A percentile compares a stretch with the other conserved stretches of the same genome.
phyloP scores from a whole-genome alignment of 1,140 invertebrate species.

The Anadara kagoshimensis region DNA sequence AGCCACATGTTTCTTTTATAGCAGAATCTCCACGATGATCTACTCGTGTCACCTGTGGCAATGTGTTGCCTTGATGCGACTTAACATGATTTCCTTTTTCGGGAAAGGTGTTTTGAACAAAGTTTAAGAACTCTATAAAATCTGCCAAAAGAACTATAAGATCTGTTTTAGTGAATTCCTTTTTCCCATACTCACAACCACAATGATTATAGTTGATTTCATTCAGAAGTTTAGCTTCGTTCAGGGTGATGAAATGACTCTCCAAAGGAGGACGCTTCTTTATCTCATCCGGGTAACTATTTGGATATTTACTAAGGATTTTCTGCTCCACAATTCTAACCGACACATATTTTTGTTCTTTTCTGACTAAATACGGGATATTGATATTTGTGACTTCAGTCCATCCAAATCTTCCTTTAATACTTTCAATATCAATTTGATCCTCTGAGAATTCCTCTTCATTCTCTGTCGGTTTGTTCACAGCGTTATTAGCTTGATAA shows the following conservation, averaged over 20 bases:
- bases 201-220: conserved; percentile 96
- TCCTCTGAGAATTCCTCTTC: conserved; percentile 37
- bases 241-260: conserved; percentile 94
- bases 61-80: conserved; percentile 7
- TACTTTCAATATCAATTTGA: conserved; percentile 55
- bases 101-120: conserved; percentile 79
- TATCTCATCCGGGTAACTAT: conserved; percentile 67
- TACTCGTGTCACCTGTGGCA: neutral
- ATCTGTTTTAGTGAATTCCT: conserved; percentile 91
- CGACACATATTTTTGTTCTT: conserved; percentile 89
- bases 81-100: conserved; percentile 76
- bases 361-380: conserved; percentile 90
- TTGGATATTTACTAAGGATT: conserved; percentile 75
- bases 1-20: conserved; percentile 77
- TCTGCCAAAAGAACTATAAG: conserved; percentile 90
- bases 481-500: too few species aligned
- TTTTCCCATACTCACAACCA: conserved; percentile 90
- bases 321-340: conserved; percentile 91
- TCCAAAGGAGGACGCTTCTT: conserved; percentile 77
- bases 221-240: conserved; percentile 92
- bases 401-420: conserved; percentile 94
- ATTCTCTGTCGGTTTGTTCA: too few species aligned
- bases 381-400: conserved; percentile 87
- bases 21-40: conserved; percentile 14
- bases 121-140: conserved; percentile 90